Percentiles rank a stretch among this genome's conserved stretches.
phyloP scores from a whole-genome alignment of 1,140 invertebrate species.

The Panulirus ornatus region DNA sequence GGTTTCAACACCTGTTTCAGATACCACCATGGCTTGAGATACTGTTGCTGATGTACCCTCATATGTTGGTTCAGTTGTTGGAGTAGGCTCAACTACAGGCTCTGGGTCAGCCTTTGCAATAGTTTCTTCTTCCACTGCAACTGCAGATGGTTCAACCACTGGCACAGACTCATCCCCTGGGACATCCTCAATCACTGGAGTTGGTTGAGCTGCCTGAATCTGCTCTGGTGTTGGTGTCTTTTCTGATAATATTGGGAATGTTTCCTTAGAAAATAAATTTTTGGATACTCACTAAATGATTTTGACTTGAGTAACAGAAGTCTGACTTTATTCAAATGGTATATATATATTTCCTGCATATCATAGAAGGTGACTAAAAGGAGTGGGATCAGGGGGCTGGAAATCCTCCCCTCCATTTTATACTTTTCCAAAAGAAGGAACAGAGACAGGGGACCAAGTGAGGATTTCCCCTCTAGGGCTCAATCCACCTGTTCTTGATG shows the following conservation, averaged over 20 bases:
- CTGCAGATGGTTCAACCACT: not conserved
- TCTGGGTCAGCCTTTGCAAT: not conserved
- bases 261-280: not conserved
- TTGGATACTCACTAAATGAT: not conserved
- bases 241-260: not conserved
- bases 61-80: not conserved
- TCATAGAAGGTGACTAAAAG: too few species aligned
- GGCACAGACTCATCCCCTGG: not conserved
- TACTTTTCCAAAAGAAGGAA: too few species aligned
- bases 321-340: too few species aligned
- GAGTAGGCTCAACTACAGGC: not conserved
- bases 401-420: too few species aligned
- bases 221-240: not conserved
- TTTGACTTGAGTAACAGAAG: not conserved
- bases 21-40: not conserved
- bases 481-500: too few species aligned
- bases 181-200: constrained; percentile 23
- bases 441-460: too few species aligned
- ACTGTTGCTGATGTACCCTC: not conserved
- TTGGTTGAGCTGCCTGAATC: constrained; percentile 23
- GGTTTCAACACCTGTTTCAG: not conserved
- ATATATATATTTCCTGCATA: too few species aligned
- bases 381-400: too few species aligned
- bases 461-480: too few species aligned
- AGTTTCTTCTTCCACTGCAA: not conserved